Conservation (phyloP, 1,140 invertebrate genomes). For the Drosophila sproati region DNA sequence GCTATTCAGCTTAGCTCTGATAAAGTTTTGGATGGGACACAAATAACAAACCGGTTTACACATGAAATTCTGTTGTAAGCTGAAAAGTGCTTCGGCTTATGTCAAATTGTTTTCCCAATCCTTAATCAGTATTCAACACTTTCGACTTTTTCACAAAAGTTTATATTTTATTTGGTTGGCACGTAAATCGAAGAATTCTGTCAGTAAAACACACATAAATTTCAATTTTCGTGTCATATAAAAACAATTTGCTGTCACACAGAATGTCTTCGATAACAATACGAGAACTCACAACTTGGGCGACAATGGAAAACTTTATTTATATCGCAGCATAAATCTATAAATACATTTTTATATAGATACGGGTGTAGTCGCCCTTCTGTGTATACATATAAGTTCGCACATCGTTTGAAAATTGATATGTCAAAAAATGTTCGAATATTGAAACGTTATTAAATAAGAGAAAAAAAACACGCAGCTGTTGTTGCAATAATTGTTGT, state of each 20-base stretch:
- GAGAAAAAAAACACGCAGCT: slow-evolving; percentile 44
- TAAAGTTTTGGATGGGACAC: no score
- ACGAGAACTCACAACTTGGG: slow-evolving; percentile 31
- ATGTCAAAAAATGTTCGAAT: slow-evolving; percentile 80
- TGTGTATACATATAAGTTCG: slow-evolving; percentile 27
- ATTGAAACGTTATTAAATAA: slow-evolving; percentile 82
- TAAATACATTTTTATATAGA: slow-evolving; percentile 41
- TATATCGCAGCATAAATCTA: slow-evolving; percentile 59
- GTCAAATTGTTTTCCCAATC: slow-evolving; percentile 14
- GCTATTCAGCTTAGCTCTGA: no score
- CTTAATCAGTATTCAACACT: slow-evolving; percentile 18
- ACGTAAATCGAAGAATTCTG: slow-evolving; percentile 58
- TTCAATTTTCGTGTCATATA: slow-evolving; percentile 80
- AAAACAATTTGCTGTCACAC: slow-evolving; percentile 72
- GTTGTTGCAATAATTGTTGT: slow-evolving; percentile 45
- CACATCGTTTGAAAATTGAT: slow-evolving; percentile 72
- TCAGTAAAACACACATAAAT: slow-evolving; percentile 74
- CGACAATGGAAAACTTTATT: slow-evolving; percentile 68
- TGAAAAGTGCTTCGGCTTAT: background rate
- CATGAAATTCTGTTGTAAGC: background rate
- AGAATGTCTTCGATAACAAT: slow-evolving; percentile 1
- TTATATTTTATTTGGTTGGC: slow-evolving; percentile 41
- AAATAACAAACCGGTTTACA: background rate
- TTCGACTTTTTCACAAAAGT: slow-evolving; percentile 39
- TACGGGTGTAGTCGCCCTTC: slow-evolving; percentile 8